phyloP scores from a whole-genome alignment of 2,113 vertebrate species.

The Myanophis thanlyinensis region DNA sequence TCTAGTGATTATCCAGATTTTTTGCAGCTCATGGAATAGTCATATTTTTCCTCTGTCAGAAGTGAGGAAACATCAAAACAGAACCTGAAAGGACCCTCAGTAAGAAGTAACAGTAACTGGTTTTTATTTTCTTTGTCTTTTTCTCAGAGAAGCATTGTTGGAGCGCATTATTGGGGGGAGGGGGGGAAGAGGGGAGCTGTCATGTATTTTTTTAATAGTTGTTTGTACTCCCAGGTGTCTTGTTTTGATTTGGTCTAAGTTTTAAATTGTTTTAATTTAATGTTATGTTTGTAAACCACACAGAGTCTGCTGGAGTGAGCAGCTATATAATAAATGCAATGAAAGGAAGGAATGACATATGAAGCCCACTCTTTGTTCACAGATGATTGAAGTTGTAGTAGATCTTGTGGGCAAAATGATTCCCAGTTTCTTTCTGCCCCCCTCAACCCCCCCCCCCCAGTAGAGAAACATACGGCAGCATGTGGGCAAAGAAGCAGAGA shows the following conservation, averaged over 20 bases:
- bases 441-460: accelerated
- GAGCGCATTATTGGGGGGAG: neutral
- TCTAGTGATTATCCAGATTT: neutral
- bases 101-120: neutral
- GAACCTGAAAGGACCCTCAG: neutral
- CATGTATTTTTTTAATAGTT: neutral
- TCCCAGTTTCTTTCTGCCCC: neutral
- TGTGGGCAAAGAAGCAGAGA: neutral
- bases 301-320: neutral
- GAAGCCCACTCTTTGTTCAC: neutral
- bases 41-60: neutral
- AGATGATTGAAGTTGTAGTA: neutral
- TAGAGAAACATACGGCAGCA: neutral
- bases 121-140: neutral
- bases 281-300: neutral
- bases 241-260: neutral
- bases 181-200: neutral
- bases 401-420: neutral
- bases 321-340: neutral
- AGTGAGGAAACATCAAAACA: neutral
- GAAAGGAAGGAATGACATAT: neutral
- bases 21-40: neutral
- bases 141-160: neutral
- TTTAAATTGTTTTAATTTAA: neutral
- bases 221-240: neutral